Conservation (phyloP, 1,140 invertebrate species). For the Geopemphigus sp. region DNA sequence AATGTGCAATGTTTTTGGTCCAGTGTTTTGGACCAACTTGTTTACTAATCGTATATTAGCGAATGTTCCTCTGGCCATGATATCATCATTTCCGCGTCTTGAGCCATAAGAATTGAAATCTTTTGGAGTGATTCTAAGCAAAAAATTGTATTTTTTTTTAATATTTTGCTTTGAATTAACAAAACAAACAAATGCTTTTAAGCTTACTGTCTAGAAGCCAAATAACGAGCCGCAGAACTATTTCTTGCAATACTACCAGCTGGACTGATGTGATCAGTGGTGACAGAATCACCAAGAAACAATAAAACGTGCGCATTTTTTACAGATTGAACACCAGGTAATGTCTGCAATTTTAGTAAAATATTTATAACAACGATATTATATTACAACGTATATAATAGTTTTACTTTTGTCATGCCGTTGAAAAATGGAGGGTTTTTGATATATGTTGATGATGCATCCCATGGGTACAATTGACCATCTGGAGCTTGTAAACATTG, state of each 20-base stretch:
- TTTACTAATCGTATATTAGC: conserved; percentile 96
- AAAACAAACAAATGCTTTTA: not conserved
- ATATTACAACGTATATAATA: not conserved
- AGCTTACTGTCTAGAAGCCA: conserved; percentile 58
- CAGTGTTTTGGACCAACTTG: conserved; percentile 79
- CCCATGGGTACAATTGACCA: conserved; percentile 89
- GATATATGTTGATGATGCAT: conserved; percentile 88
- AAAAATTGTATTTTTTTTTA: not conserved
- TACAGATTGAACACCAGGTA: conserved; percentile 63
- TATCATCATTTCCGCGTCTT: conserved; percentile 90
- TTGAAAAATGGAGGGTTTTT: conserved; percentile 97
- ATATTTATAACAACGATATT: not conserved
- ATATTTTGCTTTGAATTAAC: not conserved
- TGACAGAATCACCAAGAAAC: conserved; percentile 90
- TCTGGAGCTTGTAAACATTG: conserved; percentile 76
- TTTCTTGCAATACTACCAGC: conserved; percentile 95
- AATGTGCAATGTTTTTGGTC: conserved; percentile 85
- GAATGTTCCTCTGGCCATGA: conserved; percentile 97
- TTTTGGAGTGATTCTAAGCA: conserved; percentile 74
- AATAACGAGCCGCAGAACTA: conserved; percentile 88
- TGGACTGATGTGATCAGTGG: conserved; percentile 97
- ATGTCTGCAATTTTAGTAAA: conserved; percentile 56
- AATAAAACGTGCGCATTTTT: conserved; percentile 74
- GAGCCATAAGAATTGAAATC: conserved; percentile 99
- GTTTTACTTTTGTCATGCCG: conserved; percentile 69